Conservation (phyloP, 2,113 vertebrate genomes). For the Corythoichthys haematopterus region DNA sequence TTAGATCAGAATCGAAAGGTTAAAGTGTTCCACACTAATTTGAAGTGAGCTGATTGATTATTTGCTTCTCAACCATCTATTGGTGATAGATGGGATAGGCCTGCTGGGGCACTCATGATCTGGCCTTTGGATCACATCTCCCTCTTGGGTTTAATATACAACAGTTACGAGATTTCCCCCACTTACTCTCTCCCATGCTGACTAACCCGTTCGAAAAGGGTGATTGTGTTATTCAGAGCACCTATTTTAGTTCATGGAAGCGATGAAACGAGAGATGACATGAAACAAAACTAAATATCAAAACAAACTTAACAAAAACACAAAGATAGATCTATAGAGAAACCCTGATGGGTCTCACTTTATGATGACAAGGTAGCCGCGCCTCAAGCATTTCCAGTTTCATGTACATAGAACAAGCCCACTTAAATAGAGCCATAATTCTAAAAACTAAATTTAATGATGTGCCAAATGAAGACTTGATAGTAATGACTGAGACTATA, state of each 20-base stretch:
- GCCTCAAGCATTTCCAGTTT: not conserved
- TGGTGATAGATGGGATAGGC: conserved; percentile 34
- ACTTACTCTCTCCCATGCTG: not conserved
- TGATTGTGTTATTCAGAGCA: conserved; percentile 8
- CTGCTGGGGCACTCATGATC: conserved; percentile 36
- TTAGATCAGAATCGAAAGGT: conserved; percentile 45
- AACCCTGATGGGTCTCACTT: not conserved
- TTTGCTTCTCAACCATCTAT: conserved; percentile 22
- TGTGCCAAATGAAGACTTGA: not conserved
- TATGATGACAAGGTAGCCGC: not conserved
- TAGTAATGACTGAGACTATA: conserved; percentile 2
- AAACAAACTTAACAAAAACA: not conserved
- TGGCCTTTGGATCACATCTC: conserved; percentile 39
- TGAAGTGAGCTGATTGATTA: conserved; percentile 45
- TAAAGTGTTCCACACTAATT: conserved; percentile 26
- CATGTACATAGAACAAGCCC: not conserved
- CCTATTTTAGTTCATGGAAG: not conserved
- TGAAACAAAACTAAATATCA: not conserved
- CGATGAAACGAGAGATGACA: not conserved
- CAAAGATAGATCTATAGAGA: not conserved
- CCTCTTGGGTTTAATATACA: conserved; percentile 30
- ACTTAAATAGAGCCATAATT: not conserved
- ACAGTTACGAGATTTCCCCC: conserved; percentile 7
- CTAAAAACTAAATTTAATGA: not conserved
- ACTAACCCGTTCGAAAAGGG: not conserved